These are phyloP conservation scores for Pteromalus puparum DNA, from an alignment of 1,140 invertebrate species.

Conservation along the genomic window DNA sequence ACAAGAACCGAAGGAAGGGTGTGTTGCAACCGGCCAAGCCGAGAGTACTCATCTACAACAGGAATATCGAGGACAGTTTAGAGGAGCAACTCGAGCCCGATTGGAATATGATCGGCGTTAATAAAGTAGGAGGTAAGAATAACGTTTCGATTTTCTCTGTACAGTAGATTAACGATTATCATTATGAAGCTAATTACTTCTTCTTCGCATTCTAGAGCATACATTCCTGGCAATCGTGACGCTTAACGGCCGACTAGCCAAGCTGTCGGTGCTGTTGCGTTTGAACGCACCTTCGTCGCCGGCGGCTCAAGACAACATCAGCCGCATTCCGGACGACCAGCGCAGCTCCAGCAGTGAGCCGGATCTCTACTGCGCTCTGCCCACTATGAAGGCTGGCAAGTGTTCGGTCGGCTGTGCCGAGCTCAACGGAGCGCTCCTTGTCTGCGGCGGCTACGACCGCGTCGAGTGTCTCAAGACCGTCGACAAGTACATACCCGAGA, in stretches of 20 bases:
- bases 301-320: constrained; percentile 65
- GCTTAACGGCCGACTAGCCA: constrained; percentile 79
- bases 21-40: constrained; percentile 79
- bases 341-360: constrained; percentile 68
- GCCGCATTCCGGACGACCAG: constrained; percentile 58
- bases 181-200: too few relatives aligned
- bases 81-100: constrained; percentile 78
- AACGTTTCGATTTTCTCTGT: not conserved
- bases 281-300: constrained; percentile 74
- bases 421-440: constrained; percentile 81
- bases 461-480: constrained; percentile 87
- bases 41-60: constrained; percentile 77
- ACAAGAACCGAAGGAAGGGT: constrained; percentile 70
- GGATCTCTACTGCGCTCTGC: constrained; percentile 79
- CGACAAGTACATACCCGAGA: constrained; percentile 83
- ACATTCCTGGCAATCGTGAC: constrained; percentile 82
- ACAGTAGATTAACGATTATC: too few relatives aligned
- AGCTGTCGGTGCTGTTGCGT: constrained; percentile 80
- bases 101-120: constrained; percentile 81
- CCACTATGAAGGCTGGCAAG: constrained; percentile 82
- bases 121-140: constrained; percentile 75
- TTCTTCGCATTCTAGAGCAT: constrained; percentile 72
- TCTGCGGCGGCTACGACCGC: constrained; percentile 91
- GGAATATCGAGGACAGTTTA: constrained; percentile 77
- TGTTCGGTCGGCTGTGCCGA: constrained; percentile 86